These are phyloP conservation scores for Dasysyrphus albostriatus DNA, from an alignment of 2,888 invertebrate genomes.

Conservation along the genomic window DNA sequence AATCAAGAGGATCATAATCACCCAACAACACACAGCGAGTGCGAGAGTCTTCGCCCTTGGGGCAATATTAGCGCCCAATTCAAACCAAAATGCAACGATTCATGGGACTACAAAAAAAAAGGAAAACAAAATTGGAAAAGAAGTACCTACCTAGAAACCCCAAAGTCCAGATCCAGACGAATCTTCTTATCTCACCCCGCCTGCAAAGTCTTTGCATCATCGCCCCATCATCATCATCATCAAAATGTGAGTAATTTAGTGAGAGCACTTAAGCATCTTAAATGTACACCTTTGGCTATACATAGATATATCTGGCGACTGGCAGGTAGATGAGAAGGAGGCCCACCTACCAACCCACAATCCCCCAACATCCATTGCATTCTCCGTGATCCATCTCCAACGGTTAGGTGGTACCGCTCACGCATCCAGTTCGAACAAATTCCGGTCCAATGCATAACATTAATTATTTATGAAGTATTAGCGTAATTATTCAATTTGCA, in stretches of 20 bases:
- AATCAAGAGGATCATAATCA: conserved; percentile 52
- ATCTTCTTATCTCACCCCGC: conserved; percentile 7
- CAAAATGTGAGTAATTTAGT: conserved; percentile 65
- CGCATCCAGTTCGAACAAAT: conserved; percentile 53
- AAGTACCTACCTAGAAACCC: conserved; percentile 3
- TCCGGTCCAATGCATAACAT: conserved; percentile 78
- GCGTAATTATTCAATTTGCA: conserved; percentile 80
- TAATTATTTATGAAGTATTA: conserved; percentile 80
- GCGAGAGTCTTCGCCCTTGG: conserved; percentile 63
- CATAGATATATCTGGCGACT: conserved; percentile 10
- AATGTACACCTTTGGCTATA: conserved; percentile 69
- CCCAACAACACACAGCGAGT: conserved; percentile 41
- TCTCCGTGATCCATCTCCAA: conserved; percentile 24
- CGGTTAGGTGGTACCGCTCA: conserved; percentile 61
- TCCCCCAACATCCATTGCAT: conserved; percentile 52
- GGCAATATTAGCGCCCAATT: conserved; percentile 72
- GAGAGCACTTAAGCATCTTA: conserved; percentile 73
- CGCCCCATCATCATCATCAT: conserved; percentile 60
- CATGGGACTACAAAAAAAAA: conserved; percentile 27
- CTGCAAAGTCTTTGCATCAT: conserved; percentile 35
- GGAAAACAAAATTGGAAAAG: conserved; percentile 9
- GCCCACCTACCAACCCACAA: conserved; percentile 70
- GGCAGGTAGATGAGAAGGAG: conserved; percentile 56
- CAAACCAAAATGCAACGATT: conserved; percentile 53
- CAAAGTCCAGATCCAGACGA: conserved; percentile 26